These are phyloP conservation scores for Coilia nasus DNA, from an alignment of 2,797 vertebrate genomes.

Conservation along the genomic window DNA sequence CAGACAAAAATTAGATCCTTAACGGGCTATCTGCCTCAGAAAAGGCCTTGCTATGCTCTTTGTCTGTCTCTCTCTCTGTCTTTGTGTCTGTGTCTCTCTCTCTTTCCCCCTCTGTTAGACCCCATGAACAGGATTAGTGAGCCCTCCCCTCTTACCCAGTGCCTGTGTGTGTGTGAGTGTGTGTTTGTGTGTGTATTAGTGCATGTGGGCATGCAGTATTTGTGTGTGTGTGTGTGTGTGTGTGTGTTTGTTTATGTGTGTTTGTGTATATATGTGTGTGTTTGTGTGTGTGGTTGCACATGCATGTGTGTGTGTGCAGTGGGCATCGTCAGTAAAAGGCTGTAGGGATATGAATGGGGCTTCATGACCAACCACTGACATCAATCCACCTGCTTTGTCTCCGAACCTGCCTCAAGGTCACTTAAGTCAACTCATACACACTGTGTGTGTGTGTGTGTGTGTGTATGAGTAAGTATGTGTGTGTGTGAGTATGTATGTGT, in stretches of 20 bases:
- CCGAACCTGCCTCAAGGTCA: too few species aligned
- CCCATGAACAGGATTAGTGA: neutral
- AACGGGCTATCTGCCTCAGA: slow-evolving; percentile 49
- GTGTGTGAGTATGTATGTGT: too few species aligned
- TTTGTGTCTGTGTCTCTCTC: neutral
- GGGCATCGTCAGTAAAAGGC: neutral
- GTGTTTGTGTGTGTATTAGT: slow-evolving; percentile 1
- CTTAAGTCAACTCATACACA: too few species aligned
- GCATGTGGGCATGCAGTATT: neutral
- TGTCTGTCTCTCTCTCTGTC: neutral
- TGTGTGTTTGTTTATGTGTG: neutral
- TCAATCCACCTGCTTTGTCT: neutral
- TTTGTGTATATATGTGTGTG: neutral
- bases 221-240: neutral
- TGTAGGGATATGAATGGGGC: slow-evolving; percentile 15
- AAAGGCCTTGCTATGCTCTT: slow-evolving; percentile 29
- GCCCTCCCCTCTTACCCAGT: neutral
- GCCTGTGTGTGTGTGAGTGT: too few species aligned
- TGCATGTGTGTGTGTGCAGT: slow-evolving; percentile 15
- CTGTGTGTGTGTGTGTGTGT: too few species aligned
- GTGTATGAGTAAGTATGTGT: too few species aligned
- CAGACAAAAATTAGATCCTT: slow-evolving; percentile 46
- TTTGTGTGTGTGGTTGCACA: slow-evolving; percentile 3
- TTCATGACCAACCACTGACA: slow-evolving; percentile 34
- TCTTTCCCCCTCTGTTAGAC: neutral